phyloP scores from a whole-genome alignment of 30 jellyfish, hydroid and myxozoan genomes.

The Chrysaora quinquecirrha region DNA sequence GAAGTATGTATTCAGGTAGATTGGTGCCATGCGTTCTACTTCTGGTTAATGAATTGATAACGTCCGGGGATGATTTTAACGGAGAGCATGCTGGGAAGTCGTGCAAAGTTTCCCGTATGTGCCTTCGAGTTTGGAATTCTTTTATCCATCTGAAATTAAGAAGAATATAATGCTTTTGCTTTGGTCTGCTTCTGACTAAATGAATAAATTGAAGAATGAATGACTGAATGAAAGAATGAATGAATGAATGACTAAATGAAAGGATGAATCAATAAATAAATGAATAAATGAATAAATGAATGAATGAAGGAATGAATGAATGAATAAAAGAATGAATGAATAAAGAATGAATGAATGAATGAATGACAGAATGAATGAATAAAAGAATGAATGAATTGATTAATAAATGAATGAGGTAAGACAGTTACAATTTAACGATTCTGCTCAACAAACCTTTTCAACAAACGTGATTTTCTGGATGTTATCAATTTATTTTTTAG shows the following conservation, averaged over 20 bases:
- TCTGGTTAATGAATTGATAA: conserved; percentile 24
- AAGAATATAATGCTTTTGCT: no score
- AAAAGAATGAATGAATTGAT: no score
- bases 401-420: not conserved
- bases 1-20: conserved; percentile 40
- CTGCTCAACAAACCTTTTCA: conserved; percentile 23
- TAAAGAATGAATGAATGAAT: no score
- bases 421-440: not conserved
- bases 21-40: conserved; percentile 31
- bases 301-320: no score
- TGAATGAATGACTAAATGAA: no score
- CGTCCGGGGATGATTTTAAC: conserved; percentile 45
- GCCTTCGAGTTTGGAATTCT: conserved; percentile 44
- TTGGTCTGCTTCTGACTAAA: no score
- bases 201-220: no score
- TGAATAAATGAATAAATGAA: no score
- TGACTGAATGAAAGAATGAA: no score
- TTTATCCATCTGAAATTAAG: conserved; percentile 56
- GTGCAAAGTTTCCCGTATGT: conserved; percentile 61
- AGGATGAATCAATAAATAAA: no score
- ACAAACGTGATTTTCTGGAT: conserved; percentile 3
- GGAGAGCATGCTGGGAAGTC: conserved; percentile 80
- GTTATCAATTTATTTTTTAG: conserved; percentile 7
- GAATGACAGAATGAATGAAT: no score
- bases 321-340: no score